phyloP scores from a whole-genome alignment of 2,113 vertebrate species.

The Tetraodon nigroviridis region DNA sequence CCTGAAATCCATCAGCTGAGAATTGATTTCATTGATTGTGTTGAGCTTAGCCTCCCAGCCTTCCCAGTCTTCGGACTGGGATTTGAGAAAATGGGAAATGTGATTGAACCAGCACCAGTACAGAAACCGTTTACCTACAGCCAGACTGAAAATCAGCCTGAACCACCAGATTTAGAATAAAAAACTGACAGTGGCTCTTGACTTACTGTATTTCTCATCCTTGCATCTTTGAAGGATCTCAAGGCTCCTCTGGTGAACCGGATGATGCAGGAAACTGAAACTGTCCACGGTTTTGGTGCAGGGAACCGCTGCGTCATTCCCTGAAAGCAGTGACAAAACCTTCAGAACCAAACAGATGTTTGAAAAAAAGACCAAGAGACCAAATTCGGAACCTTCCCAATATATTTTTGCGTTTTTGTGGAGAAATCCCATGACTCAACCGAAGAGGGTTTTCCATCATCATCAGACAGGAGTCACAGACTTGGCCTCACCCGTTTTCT shows the following conservation, averaged over 20 bases:
- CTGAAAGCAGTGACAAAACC: conserved; percentile 63
- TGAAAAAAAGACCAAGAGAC: not conserved
- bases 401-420: too few species aligned
- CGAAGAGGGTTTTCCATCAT: too few species aligned
- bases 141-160: not conserved
- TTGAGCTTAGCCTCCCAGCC: not conserved
- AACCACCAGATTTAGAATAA: not conserved
- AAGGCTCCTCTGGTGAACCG: conserved; percentile 99
- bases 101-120: conserved; percentile 5
- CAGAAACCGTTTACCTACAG: not conserved
- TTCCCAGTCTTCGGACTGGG: not conserved
- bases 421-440: too few species aligned
- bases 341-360: not conserved
- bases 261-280: conserved; percentile 99
- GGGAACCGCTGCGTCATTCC: conserved; percentile 85
- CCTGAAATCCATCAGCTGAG: conserved; percentile 10
- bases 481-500: conserved; percentile 49
- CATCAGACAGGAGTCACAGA: not conserved
- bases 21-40: conserved; percentile 20
- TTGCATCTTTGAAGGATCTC: conserved; percentile 99
- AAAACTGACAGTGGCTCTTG: not conserved
- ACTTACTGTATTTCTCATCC: conserved; percentile 99
- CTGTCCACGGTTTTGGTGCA: conserved; percentile 92
- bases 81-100: not conserved
- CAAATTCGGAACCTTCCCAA: too few species aligned